Base-by-base conservation (phyloP, 2,797 vertebrate genomes). In the Adelosebastes latens region DNA sequence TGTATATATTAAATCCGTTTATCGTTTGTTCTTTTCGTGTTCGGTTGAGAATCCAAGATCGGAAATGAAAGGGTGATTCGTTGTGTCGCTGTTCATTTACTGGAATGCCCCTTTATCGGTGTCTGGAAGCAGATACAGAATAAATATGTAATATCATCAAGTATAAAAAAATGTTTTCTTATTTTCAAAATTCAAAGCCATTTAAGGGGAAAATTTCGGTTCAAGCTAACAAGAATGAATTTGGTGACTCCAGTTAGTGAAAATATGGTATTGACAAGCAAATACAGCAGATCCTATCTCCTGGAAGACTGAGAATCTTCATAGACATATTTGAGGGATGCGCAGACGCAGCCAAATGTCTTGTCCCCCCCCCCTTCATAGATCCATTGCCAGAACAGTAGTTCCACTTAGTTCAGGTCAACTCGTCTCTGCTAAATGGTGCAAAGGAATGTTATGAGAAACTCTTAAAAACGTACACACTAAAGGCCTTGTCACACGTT, bases 371-470 rank as follows among this genome's bases (percentile, higher is more conserved):
- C 2, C 16, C 18, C 56, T 56, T 64, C n/a, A 63, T 1, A 1
- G 34, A 75, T 73, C n/a, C 36, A 25, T 24, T 56, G 46, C 22
- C 78, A 81, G 79, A 83, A 83, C 79, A 79, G 77, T 56, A 56
- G 75, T 55, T 22, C 32, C 78, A 77, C 81, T 84, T 80, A 73
- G 64, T 70, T 73, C 73, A 32, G 55, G 55, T 81, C 60, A 56
- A 52, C 27, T 65, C 11, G 3, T 18, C 79, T 82, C 39, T 14
- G 53, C 81, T 71, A 46, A 83, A 86, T 39, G 67, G 14, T 58
- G 32, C 58, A 64, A 61, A 89, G 78, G 81, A 89, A 90, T 87
- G 80, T 69, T 79, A 65, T 72, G 58, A 82, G 83, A 81, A 82
- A 79, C 66, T 78, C 60, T 79, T 81, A 22, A 89, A 87, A 72